Evolutionary conservation across 2,888 invertebrate genomes (phyloP).

Genomic region (Zelleria hepariella): DNA sequence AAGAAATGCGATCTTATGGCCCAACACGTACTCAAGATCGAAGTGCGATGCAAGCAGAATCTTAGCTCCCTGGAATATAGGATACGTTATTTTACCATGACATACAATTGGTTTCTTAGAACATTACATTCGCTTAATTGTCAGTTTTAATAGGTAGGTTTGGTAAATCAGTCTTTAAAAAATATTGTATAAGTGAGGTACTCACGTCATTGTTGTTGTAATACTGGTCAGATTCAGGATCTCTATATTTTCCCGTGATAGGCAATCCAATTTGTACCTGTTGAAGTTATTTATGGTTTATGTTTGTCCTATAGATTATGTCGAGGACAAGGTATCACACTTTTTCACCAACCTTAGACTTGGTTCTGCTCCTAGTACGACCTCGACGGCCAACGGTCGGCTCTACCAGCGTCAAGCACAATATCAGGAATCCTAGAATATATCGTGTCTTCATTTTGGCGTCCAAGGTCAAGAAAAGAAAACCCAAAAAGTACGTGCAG

Average conservation of each 20-base stretch:
- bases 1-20: slow-evolving; percentile 93
- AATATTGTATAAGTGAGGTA: slow-evolving; percentile 16
- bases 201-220: slow-evolving; percentile 90
- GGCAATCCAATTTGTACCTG: slow-evolving; percentile 88
- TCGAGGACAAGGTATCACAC: background rate
- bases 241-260: slow-evolving; percentile 90
- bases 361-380: slow-evolving; percentile 79
- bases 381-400: slow-evolving; percentile 75
- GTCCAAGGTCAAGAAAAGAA: background rate
- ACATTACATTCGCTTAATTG: too few relatives aligned
- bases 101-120: background rate
- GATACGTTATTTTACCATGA: background rate
- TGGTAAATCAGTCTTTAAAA: too few relatives aligned
- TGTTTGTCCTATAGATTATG: background rate
- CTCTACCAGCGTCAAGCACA: slow-evolving; percentile 31
- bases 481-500: slow-evolving; percentile 25
- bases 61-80: slow-evolving; percentile 82
- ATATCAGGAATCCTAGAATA: slow-evolving; percentile 28
- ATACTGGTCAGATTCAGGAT: slow-evolving; percentile 91
- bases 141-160: too few relatives aligned
- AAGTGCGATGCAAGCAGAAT: slow-evolving; percentile 91
- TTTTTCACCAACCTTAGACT: slow-evolving; percentile 74
- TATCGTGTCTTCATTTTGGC: slow-evolving; percentile 19
- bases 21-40: slow-evolving; percentile 93
- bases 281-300: background rate